phyloP scores from a whole-genome alignment of 2,797 vertebrate genomes.

The Rhinoraja longicauda region DNA sequence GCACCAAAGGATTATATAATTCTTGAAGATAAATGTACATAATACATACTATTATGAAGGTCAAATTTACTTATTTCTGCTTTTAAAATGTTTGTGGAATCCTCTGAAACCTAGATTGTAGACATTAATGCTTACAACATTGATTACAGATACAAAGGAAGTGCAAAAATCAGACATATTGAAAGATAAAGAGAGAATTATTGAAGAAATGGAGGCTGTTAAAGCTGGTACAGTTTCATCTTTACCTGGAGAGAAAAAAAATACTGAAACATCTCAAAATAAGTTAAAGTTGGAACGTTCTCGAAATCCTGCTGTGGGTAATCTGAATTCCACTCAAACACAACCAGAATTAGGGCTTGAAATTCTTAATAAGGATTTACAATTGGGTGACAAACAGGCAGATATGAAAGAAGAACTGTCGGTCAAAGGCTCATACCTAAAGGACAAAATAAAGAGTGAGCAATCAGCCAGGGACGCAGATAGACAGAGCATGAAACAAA shows the following conservation, averaged over 20 bases:
- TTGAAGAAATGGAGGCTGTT: conserved; percentile 24
- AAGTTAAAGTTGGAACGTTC: background rate
- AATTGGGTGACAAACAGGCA: conserved; percentile 24
- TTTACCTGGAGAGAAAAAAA: background rate
- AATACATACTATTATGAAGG: background rate
- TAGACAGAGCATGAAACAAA: conserved; percentile 12
- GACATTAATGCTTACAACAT: background rate
- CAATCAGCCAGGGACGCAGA: background rate
- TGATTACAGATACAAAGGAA: conserved; percentile 33
- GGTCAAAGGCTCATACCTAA: background rate
- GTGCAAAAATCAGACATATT: background rate
- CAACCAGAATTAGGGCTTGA: conserved; percentile 27
- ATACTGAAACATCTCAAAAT: background rate
- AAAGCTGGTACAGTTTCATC: background rate
- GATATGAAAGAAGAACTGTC: background rate
- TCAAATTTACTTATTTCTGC: background rate
- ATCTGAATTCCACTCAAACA: background rate
- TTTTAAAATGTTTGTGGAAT: conserved; percentile 13
- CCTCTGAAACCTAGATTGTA: background rate
- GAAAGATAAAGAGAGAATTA: conserved; percentile 30
- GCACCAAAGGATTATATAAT: no score
- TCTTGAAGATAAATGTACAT: background rate
- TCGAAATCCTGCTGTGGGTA: background rate
- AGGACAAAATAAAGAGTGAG: background rate
- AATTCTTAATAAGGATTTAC: conserved; percentile 26